These are phyloP conservation scores for Chrysomallon squamiferum DNA, from an alignment of 1,140 invertebrate species.

Conservation along the genomic window DNA sequence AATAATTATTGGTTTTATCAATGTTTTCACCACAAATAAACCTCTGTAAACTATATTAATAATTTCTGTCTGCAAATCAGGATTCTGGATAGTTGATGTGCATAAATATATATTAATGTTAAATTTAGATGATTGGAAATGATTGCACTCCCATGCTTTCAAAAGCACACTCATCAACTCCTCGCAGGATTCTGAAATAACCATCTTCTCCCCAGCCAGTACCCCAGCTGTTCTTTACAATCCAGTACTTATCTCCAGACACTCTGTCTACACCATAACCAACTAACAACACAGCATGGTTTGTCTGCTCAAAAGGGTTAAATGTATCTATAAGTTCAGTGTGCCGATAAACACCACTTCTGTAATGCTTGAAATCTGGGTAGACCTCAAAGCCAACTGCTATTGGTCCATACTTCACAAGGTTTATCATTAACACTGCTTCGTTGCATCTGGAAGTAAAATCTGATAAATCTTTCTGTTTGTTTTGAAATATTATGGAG, in stretches of 20 bases:
- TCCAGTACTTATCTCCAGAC: constrained; percentile 56
- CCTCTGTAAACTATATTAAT: too few relatives aligned
- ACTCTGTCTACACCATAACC: constrained; percentile 57
- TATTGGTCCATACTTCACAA: constrained; percentile 67
- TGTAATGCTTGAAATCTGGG: constrained; percentile 60
- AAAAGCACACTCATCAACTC: constrained; percentile 66
- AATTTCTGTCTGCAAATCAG: too few relatives aligned
- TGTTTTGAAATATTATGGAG: neutral
- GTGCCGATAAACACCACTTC: constrained; percentile 63
- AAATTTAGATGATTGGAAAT: constrained; percentile 34
- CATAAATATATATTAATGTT: too few relatives aligned
- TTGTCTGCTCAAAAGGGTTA: constrained; percentile 61
- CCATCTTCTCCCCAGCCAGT: constrained; percentile 68
- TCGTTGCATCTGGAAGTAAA: constrained; percentile 64
- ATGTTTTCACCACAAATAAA: too few relatives aligned
- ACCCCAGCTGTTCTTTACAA: constrained; percentile 68
- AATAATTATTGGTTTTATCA: too few relatives aligned
- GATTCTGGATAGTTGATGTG: too few relatives aligned
- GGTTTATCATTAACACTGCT: constrained; percentile 64
- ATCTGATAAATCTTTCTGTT: too few relatives aligned
- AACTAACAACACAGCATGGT: constrained; percentile 61
- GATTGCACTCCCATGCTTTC: constrained; percentile 60
- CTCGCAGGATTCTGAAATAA: constrained; percentile 66
- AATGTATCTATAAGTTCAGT: constrained; percentile 44
- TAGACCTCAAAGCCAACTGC: constrained; percentile 67